Base-by-base conservation (phyloP, 2,888 invertebrate species). In the Rhaphigaster nebulosa region DNA sequence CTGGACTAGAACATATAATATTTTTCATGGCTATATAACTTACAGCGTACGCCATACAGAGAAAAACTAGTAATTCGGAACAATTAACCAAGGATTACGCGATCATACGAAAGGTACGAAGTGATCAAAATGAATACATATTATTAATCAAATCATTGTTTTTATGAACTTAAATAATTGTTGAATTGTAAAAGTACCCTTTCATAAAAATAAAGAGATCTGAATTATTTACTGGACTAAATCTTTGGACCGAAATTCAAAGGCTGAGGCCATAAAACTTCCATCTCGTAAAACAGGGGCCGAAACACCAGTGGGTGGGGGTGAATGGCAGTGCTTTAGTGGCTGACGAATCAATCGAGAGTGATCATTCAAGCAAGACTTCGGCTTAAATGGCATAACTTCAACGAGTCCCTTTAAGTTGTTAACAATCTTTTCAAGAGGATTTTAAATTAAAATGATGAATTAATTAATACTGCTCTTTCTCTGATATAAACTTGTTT, bases 201-300 rank as follows among this genome's bases (percentile, higher is more conserved):
- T 45, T 84, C 13, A 50, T n/a, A n/a, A 84, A 84, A n/a, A 84
- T 84, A 26, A 45, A 84, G 45, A 84, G 26, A 45, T 41, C 80
- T 10, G 34, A 5, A 84, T n/a, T 45, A 84, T 45, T 84, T 45
- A 84, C 13, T 8, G 4, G 84, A 41, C n/a, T 84, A 84, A 50
- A 84, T 41, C 84, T 15, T 50, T 26, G n/a, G 45, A 41, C 26
- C 41, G 1, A 80, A 84, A 45, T 84, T 84, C n/a, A 45, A 15
- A 50, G 45, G 26, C 26, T 45, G 45, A 18, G 84, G 84, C n/a
- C 84, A 84, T 84, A 84, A 80, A 84, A 84, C 45, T n/a, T 84
- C n/a, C 45, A 80, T n/a, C 84, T 84, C 84, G 45, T 84, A 84
- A 84, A 84, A 50, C 84, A 84, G n/a, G n/a, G n/a, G n/a, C 26